Conservation (phyloP, 2,888 invertebrate genomes). For the Sarcophaga variegata region DNA sequence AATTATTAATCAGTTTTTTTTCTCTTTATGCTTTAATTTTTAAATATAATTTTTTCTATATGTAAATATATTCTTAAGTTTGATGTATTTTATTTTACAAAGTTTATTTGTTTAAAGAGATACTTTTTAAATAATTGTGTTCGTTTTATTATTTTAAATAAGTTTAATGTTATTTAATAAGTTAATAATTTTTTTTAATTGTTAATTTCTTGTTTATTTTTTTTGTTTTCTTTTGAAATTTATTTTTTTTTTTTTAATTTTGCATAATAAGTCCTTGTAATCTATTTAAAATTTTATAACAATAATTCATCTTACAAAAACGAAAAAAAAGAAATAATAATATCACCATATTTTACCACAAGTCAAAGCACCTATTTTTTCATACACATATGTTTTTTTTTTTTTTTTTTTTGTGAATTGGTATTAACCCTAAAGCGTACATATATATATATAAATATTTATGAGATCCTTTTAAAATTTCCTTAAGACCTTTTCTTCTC, state of each 20-base stretch:
- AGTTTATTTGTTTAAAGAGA: conserved; percentile 60
- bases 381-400: conserved; percentile 51
- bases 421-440: conserved; percentile 51
- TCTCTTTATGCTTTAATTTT: conserved; percentile 2
- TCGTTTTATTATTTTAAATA: conserved; percentile 62
- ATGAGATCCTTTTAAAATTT: conserved; percentile 30
- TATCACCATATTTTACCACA: conserved; percentile 61
- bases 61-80: conserved; percentile 24
- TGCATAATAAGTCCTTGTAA: conserved; percentile 61
- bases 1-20: not conserved
- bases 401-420: conserved; percentile 52
- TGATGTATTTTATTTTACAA: conserved; percentile 46
- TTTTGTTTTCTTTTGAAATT: conserved; percentile 28
- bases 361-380: conserved; percentile 61
- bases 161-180: not conserved
- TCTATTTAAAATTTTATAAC: conserved; percentile 8
- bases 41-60: not conserved
- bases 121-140: conserved; percentile 69
- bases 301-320: conserved; percentile 29
- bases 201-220: conserved; percentile 21
- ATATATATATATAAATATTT: conserved; percentile 27
- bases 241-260: conserved; percentile 26
- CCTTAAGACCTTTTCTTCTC: conserved; percentile 14
- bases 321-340: not conserved
- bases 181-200: conserved; percentile 17